A percentile compares a stretch with the other conserved stretches of the same genome.
Evolutionary conservation across 2,797 vertebrate species (phyloP).

Genomic region (Pseudotriccus pelzelni): DNA sequence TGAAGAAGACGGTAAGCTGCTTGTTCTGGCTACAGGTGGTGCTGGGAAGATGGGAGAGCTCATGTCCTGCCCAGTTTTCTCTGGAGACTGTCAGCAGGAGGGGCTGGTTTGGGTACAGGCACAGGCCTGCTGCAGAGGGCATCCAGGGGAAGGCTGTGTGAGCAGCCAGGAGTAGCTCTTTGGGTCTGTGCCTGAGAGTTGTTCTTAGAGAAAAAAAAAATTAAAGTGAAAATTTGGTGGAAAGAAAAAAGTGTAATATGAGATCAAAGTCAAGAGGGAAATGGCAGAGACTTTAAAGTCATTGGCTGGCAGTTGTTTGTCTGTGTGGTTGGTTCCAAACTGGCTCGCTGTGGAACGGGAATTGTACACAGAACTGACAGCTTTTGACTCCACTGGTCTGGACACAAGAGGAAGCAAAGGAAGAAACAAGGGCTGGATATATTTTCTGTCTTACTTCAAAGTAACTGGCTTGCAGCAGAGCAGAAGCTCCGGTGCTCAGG

Average conservation of each 20-base stretch:
- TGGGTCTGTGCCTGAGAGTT: background rate
- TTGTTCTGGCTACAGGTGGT: rapidly evolving
- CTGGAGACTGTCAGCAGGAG: background rate
- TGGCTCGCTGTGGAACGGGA: background rate
- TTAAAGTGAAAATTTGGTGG: background rate
- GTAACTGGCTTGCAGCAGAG: background rate
- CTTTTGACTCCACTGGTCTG: background rate
- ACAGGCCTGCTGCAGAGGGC: background rate
- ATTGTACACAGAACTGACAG: background rate
- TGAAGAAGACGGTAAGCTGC: slow-evolving; percentile 95
- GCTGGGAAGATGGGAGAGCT: background rate
- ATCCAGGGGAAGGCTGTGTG: background rate
- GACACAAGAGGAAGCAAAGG: background rate
- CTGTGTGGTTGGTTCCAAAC: background rate
- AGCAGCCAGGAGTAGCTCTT: background rate
- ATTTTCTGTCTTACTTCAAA: background rate
- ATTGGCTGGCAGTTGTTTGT: background rate
- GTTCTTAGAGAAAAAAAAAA: background rate
- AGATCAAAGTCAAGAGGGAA: background rate
- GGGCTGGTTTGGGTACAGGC: background rate
- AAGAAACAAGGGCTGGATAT: background rate
- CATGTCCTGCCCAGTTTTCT: background rate
- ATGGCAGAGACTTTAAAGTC: background rate
- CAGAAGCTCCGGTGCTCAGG: background rate
- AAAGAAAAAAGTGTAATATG: background rate